A percentile compares a stretch with the other conserved stretches of the same genome.
These are phyloP conservation scores for Climacteris rufus DNA, from an alignment of 2,113 vertebrate genomes.

Conservation along the genomic window DNA sequence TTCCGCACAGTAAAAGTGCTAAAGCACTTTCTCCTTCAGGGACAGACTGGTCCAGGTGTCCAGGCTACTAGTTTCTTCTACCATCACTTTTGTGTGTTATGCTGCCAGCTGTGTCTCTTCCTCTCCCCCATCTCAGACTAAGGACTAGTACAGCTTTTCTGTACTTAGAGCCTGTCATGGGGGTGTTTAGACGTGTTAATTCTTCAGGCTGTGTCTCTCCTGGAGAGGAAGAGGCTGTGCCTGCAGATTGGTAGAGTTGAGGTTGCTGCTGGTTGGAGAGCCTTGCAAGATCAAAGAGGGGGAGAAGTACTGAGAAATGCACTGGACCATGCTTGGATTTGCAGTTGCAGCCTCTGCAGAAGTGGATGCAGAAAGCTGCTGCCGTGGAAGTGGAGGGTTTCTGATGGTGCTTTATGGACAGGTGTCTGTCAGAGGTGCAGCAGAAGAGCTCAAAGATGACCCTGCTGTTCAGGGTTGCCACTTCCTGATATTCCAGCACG, in stretches of 20 bases:
- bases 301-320: not conserved
- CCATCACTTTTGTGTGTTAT: not conserved
- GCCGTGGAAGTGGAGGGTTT: fast-evolving
- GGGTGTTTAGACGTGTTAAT: not conserved
- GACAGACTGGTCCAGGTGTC: not conserved
- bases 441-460: not conserved
- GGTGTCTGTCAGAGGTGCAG: not conserved
- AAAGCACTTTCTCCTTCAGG: not conserved
- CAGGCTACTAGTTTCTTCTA: not conserved
- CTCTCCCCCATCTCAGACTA: not conserved
- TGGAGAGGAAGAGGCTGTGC: not conserved
- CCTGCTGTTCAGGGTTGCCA: not conserved
- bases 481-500: fast-evolving
- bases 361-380: not conserved
- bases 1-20: not conserved
- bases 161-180: not conserved
- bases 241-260: not conserved
- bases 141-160: not conserved
- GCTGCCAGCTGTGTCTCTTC: not conserved
- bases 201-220: not conserved
- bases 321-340: not conserved
- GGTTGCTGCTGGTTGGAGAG: not conserved
- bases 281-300: not conserved
- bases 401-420: not conserved
- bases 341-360: not conserved